Evolutionary conservation across 2,113 vertebrate species (phyloP), one percentile per base, ranked within the genome.

Genomic region (Eurystomus gularis): DNA sequence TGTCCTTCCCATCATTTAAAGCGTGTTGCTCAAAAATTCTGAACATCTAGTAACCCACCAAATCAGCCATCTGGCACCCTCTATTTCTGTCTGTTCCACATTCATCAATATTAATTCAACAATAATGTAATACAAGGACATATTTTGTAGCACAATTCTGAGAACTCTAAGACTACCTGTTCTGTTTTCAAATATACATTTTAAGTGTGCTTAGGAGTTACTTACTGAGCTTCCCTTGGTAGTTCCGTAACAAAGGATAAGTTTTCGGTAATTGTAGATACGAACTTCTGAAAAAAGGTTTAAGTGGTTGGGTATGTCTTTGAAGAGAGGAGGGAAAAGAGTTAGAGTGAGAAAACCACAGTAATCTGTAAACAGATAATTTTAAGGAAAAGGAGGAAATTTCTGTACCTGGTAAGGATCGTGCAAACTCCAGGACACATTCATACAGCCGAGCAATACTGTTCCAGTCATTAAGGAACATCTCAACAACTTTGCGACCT

Each of bases 381-480:
- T 79, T 75, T 16, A 62, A 52, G 5, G 20, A 35, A 66, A 86
- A 62, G 40, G 5, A 80, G 51, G 62, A 11, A 46, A 51, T 60
- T 83, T 60, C 71, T 58, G 24, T 98, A 99, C 99, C 99, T 98
- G 99, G 98, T 91, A 99, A 97, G 78, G 99, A 98, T 28, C 98
- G 98, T 81, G 99, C 99, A 97, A 99, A 99, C 96, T 99, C 99
- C 97, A 99, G 97, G 88, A 99, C 99, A 97, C 99, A 99, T 76
- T 99, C 99, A 84, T 99, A 99, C 69, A 99, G 98, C 88, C 99
- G 98, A 93, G 99, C 99, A 46, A 99, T 99, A 81, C 99, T 99
- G 79, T 97, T 99, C 99, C 99, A 99, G 97, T 99, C 99, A 52
- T 99, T 99, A 8, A 99, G 99, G 93, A 99, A 99, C 99, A 99